Evolutionary conservation across 2,888 invertebrate species (phyloP).

Genomic region (Clepsis dumicolana): DNA sequence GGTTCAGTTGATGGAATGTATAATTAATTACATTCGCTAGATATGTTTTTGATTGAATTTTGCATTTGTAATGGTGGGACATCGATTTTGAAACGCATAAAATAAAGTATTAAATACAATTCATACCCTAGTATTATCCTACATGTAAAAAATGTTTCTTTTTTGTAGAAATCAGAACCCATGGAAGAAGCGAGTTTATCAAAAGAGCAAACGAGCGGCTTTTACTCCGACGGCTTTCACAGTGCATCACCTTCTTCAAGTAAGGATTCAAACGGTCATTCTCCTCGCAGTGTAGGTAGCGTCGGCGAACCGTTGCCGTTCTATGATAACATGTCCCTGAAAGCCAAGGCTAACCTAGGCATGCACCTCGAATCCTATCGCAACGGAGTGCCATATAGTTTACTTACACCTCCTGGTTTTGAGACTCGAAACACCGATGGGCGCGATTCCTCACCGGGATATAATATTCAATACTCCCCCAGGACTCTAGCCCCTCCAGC

Average conservation of each 20-base stretch:
- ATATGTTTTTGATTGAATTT: no score
- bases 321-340: slow-evolving; percentile 74
- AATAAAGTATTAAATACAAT: no score
- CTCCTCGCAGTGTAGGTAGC: slow-evolving; percentile 79
- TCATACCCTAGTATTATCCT: background rate
- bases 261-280: slow-evolving; percentile 81
- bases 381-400: slow-evolving; percentile 84
- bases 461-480: slow-evolving; percentile 71
- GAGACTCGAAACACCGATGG: slow-evolving; percentile 69
- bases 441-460: slow-evolving; percentile 69
- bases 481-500: slow-evolving; percentile 64
- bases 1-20: no score
- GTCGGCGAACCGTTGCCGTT: slow-evolving; percentile 72
- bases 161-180: slow-evolving; percentile 86
- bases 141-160: slow-evolving; percentile 28
- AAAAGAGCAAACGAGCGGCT: slow-evolving; percentile 87
- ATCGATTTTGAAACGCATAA: no score
- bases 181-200: slow-evolving; percentile 76
- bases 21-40: no score
- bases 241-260: slow-evolving; percentile 87
- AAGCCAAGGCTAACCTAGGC: slow-evolving; percentile 78
- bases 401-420: slow-evolving; percentile 87
- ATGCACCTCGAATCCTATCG: slow-evolving; percentile 76
- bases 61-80: no score
- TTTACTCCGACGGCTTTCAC: slow-evolving; percentile 87